phyloP scores from a whole-genome alignment of 2,888 invertebrate genomes.

The Drosophila meridiana region DNA sequence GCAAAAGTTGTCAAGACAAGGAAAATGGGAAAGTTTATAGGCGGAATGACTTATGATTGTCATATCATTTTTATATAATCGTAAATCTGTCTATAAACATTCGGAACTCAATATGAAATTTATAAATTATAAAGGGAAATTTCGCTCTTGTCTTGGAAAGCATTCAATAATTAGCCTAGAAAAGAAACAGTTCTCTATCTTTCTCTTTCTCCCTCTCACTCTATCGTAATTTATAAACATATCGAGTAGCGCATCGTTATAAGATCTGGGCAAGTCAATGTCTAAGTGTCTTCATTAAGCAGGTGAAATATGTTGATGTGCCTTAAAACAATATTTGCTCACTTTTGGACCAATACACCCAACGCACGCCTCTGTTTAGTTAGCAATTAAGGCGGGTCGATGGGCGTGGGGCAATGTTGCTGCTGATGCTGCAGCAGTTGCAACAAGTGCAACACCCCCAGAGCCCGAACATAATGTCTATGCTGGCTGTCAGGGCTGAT shows the following conservation, averaged over 20 bases:
- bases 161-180: conserved; percentile 29
- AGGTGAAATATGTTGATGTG: conserved; percentile 72
- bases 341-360: conserved; percentile 43
- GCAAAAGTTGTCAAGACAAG: neutral
- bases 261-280: conserved; percentile 52
- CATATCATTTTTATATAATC: too few species aligned
- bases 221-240: conserved; percentile 78
- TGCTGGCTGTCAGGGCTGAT: conserved; percentile 48
- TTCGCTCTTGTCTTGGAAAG: conserved; percentile 8
- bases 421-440: conserved; percentile 14
- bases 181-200: conserved; percentile 17
- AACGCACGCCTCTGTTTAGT: conserved; percentile 60
- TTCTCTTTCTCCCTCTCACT: neutral
- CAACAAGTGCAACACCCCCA: conserved; percentile 33
- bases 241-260: conserved; percentile 70
- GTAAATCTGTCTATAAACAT: neutral
- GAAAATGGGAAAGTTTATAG: neutral
- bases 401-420: conserved; percentile 9
- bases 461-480: conserved; percentile 39
- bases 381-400: conserved; percentile 65
- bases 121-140: neutral
- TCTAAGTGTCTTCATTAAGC: conserved; percentile 53
- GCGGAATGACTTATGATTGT: neutral
- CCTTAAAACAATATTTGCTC: conserved; percentile 77
- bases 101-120: neutral